Conservation (phyloP, 2,888 invertebrate species). For the Pristionchus entomophagus region DNA sequence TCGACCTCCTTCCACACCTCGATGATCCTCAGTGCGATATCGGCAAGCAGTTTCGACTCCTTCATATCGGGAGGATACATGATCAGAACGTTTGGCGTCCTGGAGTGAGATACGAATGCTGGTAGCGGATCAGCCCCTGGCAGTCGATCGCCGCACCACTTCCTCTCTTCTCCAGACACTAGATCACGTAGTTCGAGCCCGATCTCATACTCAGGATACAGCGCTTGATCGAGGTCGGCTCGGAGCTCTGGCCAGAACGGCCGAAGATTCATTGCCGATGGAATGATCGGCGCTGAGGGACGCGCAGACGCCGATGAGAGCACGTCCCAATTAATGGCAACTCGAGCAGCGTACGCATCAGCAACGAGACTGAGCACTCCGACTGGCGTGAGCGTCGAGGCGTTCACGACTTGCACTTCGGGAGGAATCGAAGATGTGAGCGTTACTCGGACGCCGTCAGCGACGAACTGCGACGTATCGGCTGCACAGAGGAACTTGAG, state of each 20-base stretch:
- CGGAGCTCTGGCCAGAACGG: slow-evolving; percentile 38
- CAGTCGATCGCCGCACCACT: slow-evolving; percentile 15
- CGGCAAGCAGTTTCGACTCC: not conserved
- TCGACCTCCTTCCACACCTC: slow-evolving; percentile 53
- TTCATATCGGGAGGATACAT: not conserved
- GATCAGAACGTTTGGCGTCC: not conserved
- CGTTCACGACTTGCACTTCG: not conserved
- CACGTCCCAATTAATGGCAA: not conserved
- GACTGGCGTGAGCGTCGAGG: slow-evolving; percentile 24
- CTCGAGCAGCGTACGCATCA: not conserved
- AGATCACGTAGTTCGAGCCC: not conserved
- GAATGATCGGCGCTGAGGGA: not conserved
- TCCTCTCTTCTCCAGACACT: not conserved
- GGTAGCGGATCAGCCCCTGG: not conserved
- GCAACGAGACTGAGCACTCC: not conserved
- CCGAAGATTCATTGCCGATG: slow-evolving; percentile 11
- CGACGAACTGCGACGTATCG: not conserved
- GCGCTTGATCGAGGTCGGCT: not conserved
- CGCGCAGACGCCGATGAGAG: not conserved
- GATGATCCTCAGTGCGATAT: slow-evolving; percentile 49
- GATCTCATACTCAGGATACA: slow-evolving; percentile 35
- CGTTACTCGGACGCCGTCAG: not conserved
- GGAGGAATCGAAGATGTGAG: not conserved
- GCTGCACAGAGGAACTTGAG: not conserved
- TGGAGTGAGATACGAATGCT: not conserved